Conservation (phyloP, 2,888 invertebrate genomes). For the Drosophila siamana region DNA sequence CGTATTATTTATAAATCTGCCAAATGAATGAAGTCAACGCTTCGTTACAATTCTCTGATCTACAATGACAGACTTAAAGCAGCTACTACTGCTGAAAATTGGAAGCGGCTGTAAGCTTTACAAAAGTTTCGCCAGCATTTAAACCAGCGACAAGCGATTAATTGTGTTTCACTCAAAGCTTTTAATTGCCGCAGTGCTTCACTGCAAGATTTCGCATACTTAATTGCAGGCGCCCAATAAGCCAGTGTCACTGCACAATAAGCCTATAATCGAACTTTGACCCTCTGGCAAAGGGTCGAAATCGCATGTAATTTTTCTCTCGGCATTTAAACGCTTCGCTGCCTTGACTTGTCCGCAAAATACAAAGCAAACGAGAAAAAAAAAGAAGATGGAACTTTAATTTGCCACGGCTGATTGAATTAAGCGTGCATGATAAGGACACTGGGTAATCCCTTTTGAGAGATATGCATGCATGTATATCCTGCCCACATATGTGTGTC, state of each 20-base stretch:
- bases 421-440: constrained; percentile 60
- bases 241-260: constrained; percentile 30
- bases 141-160: neutral
- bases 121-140: too few relatives aligned
- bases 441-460: constrained; percentile 12
- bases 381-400: constrained; percentile 69
- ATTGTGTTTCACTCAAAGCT: constrained; percentile 3
- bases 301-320: constrained; percentile 52
- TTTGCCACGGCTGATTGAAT: constrained; percentile 80
- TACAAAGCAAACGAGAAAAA: constrained; percentile 22
- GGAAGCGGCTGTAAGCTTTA: neutral
- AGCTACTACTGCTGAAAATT: neutral
- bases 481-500: neutral
- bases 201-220: neutral
- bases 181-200: neutral
- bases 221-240: neutral
- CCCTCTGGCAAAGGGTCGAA: constrained; percentile 59
- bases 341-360: constrained; percentile 54
- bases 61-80: neutral
- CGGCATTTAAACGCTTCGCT: constrained; percentile 57
- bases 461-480: neutral
- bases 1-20: too few relatives aligned
- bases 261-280: constrained; percentile 65
- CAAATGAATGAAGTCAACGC: too few relatives aligned
- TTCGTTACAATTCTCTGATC: too few relatives aligned